Evolutionary conservation across 37 sponge, comb jelly and placozoan species (phyloP).

Genomic region (Agelas oroides): DNA sequence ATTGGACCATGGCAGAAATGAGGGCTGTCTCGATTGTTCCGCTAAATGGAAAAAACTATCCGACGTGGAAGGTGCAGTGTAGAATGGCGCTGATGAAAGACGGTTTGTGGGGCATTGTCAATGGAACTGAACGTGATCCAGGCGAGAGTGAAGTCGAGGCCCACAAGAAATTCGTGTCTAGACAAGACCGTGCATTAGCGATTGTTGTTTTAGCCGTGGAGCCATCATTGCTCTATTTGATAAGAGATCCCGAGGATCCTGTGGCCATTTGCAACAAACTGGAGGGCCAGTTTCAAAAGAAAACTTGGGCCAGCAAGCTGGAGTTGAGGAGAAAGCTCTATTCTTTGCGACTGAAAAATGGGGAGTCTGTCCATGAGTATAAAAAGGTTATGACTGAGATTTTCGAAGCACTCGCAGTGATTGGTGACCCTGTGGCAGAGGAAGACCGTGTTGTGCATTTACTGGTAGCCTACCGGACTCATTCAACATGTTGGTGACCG

Average conservation of each 20-base stretch:
- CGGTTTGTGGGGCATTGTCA: neutral
- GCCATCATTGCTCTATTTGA: constrained; percentile 13
- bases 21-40: neutral
- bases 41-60: neutral
- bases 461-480: constrained; percentile 8
- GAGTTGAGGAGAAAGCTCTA: constrained; percentile 1
- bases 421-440: constrained; percentile 36
- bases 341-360: neutral
- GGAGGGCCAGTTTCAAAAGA: constrained; percentile 5
- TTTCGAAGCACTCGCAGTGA: constrained; percentile 22
- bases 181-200: constrained; percentile 21
- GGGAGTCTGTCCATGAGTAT: neutral
- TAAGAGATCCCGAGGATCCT: constrained; percentile 20
- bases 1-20: too few species aligned
- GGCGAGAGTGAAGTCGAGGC: neutral
- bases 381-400: constrained; percentile 6
- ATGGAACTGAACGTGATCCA: neutral
- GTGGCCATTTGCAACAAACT: constrained; percentile 13
- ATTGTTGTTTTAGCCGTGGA: constrained; percentile 13
- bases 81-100: constrained; percentile 13
- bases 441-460: constrained; percentile 27
- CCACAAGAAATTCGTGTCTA: neutral
- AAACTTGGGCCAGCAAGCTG: constrained; percentile 16
- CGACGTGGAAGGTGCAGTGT: constrained; percentile 18
- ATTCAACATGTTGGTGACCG: constrained; percentile 21